Base-by-base conservation (phyloP, 2,113 vertebrate genomes). In the Pygoscelis adeliae region DNA sequence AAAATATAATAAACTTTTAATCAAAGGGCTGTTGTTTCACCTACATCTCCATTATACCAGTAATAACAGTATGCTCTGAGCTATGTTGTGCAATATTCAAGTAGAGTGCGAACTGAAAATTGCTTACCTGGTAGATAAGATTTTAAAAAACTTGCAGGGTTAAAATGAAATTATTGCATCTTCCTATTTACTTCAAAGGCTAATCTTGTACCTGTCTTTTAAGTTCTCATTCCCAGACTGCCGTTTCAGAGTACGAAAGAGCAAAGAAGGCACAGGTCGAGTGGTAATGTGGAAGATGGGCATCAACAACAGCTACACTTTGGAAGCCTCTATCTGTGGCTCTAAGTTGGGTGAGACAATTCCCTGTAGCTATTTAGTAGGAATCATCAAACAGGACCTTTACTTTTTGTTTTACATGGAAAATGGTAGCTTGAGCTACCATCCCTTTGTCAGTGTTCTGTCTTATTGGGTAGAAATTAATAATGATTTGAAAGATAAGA, bases 271-370 rank as follows among this genome's bases (percentile, higher is more conserved):
- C 49, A 98, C 98, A 46, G 98, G 98, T 36, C 97, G 98, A 47
- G 98, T 98, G 74, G 98, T 98, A 12, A 97, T 98, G 97, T 98
- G 98, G 98, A 98, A 97, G 94, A 98, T 98, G 97, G 98, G 98
- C 13, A 97, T 99, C 96, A 95, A 86, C n/a, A 98, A 98, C 97
- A 99, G 98, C 89, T 98, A 98, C 77, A 98, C 98, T 42, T 94
- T 98, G 95, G 98, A 99, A 92, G 97, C 97, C n/a, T 98, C 98
- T 46, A 89, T 98, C 66, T 98, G 98, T 90, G 98, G 98, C 42
- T 98, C 98, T 58, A 97, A 96, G 69, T 67, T 98, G 63, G 98
- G 98, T 98, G 97, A 98, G 97, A 73, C 26, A 63, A 67, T 67
- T 95, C 42, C 8, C 83, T 80, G 29, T 27, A n/a, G 21, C 49